Evolutionary conservation across 2,113 vertebrate genomes (phyloP).

Genomic region (Pedionomus torquatus): DNA sequence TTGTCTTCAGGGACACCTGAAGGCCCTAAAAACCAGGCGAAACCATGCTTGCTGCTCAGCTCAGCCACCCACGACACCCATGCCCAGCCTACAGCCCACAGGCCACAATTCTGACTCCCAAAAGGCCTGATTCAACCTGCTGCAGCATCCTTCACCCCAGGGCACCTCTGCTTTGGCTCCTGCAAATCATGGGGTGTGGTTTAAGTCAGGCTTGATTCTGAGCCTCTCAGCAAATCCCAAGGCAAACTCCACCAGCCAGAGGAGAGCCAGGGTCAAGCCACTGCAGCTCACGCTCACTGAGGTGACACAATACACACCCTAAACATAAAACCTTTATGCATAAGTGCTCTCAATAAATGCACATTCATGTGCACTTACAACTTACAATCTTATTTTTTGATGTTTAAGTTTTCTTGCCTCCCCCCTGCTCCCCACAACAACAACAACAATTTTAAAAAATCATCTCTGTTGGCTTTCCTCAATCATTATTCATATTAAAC

Average conservation of each 20-base stretch:
- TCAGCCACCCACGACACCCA: background rate
- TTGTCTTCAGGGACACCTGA: background rate
- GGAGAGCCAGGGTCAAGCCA: background rate
- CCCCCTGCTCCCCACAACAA: fast-evolving
- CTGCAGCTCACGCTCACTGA: fast-evolving
- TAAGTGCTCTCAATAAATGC: background rate
- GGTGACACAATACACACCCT: background rate
- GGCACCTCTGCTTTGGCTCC: background rate
- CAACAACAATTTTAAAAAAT: background rate
- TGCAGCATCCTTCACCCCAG: background rate
- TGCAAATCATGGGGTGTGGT: background rate
- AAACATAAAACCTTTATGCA: background rate
- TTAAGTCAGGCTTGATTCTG: background rate
- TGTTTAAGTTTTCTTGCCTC: background rate
- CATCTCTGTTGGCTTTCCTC: background rate
- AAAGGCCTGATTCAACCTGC: background rate
- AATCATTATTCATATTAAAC: conserved; percentile 24
- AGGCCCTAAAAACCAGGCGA: background rate
- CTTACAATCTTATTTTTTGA: background rate
- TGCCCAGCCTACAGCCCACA: background rate
- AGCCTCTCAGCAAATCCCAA: background rate
- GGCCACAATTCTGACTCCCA: background rate
- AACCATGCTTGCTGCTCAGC: background rate
- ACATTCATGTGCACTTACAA: background rate
- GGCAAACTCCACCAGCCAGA: background rate